A percentile compares a stretch with the other conserved stretches of the same genome.
phyloP scores from a whole-genome alignment of 2,888 invertebrate species.

The Rotaria macrura region DNA sequence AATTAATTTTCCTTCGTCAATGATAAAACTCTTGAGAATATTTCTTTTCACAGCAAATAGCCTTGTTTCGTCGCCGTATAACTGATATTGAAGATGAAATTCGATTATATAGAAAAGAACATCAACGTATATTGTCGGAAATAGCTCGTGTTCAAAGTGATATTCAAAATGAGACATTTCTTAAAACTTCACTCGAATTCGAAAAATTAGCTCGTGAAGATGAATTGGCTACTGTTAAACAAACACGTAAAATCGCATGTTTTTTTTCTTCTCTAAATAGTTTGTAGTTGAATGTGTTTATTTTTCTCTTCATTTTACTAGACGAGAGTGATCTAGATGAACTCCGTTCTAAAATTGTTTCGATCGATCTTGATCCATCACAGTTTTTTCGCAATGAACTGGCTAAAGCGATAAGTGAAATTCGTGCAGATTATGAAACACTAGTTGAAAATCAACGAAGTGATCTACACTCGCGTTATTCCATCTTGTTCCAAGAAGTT shows the following conservation, averaged over 20 bases:
- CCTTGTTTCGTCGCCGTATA: conserved; percentile 26
- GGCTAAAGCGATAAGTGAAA: conserved; percentile 28
- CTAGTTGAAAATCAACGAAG: conserved; percentile 20
- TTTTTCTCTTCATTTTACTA: not conserved
- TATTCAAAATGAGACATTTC: conserved; percentile 23
- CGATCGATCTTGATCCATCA: conserved; percentile 30
- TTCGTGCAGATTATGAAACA: conserved; percentile 32
- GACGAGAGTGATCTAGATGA: conserved; percentile 27
- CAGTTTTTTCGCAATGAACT: conserved; percentile 32
- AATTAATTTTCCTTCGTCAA: too few species aligned
- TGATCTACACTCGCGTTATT: conserved; percentile 24
- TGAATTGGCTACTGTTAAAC: conserved; percentile 20
- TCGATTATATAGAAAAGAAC: conserved; percentile 28
- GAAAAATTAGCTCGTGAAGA: conserved; percentile 26
- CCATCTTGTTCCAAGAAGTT: conserved; percentile 18
- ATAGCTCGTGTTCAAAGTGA: conserved; percentile 26
- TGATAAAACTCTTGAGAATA: too few species aligned
- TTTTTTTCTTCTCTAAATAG: not conserved
- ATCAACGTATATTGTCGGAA: conserved; percentile 29
- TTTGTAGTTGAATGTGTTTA: not conserved
- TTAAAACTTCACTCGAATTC: conserved; percentile 17
- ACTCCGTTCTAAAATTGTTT: conserved; percentile 25
- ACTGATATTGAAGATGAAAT: conserved; percentile 32
- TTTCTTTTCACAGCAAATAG: conserved; percentile 24
- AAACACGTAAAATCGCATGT: not conserved